phyloP scores from a whole-genome alignment of 2,797 vertebrate species.

The Phrynocephalus guinanensis region DNA sequence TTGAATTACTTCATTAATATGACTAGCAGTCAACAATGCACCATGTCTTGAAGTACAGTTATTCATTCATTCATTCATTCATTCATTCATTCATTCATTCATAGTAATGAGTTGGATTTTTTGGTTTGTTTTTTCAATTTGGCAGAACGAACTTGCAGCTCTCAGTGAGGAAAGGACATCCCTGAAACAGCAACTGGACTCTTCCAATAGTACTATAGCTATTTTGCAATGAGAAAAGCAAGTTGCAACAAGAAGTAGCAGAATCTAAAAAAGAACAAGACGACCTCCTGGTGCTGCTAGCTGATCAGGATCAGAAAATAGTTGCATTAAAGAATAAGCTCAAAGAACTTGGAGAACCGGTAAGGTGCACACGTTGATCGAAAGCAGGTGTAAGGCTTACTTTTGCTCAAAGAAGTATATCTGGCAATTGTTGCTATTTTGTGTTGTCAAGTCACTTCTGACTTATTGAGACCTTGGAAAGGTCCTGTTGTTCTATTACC shows the following conservation, averaged over 20 bases:
- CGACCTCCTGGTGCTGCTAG: conserved; percentile 94
- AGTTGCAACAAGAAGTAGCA: conserved; percentile 88
- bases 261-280: conserved; percentile 98
- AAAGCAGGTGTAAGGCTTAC: rapidly evolving
- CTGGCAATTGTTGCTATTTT: neutral
- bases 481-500: neutral
- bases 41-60: neutral
- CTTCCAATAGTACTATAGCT: conserved; percentile 88
- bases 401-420: neutral
- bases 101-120: neutral
- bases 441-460: neutral
- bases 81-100: neutral
- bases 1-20: neutral
- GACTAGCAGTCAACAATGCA: neutral
- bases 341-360: conserved; percentile 90
- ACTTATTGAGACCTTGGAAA: too few species aligned
- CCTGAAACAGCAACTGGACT: conserved; percentile 88
- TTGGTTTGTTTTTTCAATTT: neutral
- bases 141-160: conserved; percentile 83
- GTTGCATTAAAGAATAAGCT: conserved; percentile 85
- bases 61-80: too few species aligned
- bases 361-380: conserved; percentile 65
- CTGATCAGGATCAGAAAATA: conserved; percentile 98
- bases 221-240: conserved; percentile 91
- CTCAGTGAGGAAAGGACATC: conserved; percentile 78